Conservation (phyloP, 2,888 invertebrate species). For the Entomobrya multifasciata region DNA sequence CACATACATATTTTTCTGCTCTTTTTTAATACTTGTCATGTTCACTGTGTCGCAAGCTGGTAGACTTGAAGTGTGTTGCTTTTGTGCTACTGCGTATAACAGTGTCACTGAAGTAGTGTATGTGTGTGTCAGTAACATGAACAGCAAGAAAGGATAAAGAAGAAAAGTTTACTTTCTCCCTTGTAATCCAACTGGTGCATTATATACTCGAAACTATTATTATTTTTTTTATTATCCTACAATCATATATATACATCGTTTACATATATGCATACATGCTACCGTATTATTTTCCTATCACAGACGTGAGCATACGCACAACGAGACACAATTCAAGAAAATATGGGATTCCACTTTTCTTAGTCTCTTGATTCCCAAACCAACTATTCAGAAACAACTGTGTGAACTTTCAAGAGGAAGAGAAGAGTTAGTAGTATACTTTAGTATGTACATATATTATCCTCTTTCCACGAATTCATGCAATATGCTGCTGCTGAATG, state of each 20-base stretch:
- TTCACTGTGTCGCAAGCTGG: not conserved
- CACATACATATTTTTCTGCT: not conserved
- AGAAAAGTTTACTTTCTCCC: conserved; percentile 9
- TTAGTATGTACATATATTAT: conserved; percentile 32
- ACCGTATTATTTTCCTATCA: not conserved
- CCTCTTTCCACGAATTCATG: not conserved
- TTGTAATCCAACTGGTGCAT: no score
- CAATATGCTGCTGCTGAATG: conserved; percentile 12
- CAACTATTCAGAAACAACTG: no score
- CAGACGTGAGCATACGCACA: not conserved
- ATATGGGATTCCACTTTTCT: not conserved
- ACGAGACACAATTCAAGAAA: no score
- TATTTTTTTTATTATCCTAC: conserved; percentile 3
- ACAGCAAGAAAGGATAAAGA: not conserved
- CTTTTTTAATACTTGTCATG: not conserved
- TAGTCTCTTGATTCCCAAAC: conserved; percentile 11
- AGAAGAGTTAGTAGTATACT: conserved; percentile 3
- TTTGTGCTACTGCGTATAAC: no score
- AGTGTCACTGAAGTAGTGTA: not conserved
- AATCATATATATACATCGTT: not conserved
- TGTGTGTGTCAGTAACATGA: conserved; percentile 27
- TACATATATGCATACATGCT: not conserved
- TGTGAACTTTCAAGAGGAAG: no score
- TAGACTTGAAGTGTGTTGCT: no score
- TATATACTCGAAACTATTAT: conserved; percentile 7